phyloP scores from a whole-genome alignment of 2,888 invertebrate genomes.

The Caenorhabditis sinica region DNA sequence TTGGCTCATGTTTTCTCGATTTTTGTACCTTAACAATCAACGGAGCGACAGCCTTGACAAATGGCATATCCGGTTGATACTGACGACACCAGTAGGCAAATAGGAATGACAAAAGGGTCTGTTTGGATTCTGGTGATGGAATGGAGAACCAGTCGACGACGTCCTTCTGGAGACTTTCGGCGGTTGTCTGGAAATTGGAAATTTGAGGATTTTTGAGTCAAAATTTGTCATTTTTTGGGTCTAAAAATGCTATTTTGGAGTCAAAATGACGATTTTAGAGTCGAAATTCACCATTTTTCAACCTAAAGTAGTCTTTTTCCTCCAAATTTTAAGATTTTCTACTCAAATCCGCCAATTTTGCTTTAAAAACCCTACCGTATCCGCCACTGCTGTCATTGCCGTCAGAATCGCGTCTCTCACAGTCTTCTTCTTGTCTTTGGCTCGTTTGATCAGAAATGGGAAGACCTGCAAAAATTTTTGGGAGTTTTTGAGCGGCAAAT shows the following conservation, averaged over 20 bases:
- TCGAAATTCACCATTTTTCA: no score
- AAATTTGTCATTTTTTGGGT: no score
- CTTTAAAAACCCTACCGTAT: conserved; percentile 87
- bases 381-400: conserved; percentile 92
- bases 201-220: no score
- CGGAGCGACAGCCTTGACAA: conserved; percentile 53
- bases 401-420: conserved; percentile 92
- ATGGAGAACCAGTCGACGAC: conserved; percentile 60
- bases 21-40: conserved; percentile 43
- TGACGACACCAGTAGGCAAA: conserved; percentile 36
- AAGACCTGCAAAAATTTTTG: no score
- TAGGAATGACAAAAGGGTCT: conserved; percentile 55
- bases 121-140: conserved; percentile 65
- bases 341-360: no score
- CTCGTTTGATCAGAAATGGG: conserved; percentile 92
- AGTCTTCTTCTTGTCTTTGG: conserved; percentile 95
- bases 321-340: no score
- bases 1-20: no score
- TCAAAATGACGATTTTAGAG: no score
- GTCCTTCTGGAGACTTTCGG: conserved; percentile 63
- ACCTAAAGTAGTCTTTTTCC: no score
- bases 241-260: no score
- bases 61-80: conserved; percentile 35
- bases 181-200: conserved; percentile 47
- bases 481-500: background rate